Evolutionary conservation across 2,888 invertebrate species (phyloP), one percentile per base, ranked within the genome.

Genomic region (Drosophila melanosoma): DNA sequence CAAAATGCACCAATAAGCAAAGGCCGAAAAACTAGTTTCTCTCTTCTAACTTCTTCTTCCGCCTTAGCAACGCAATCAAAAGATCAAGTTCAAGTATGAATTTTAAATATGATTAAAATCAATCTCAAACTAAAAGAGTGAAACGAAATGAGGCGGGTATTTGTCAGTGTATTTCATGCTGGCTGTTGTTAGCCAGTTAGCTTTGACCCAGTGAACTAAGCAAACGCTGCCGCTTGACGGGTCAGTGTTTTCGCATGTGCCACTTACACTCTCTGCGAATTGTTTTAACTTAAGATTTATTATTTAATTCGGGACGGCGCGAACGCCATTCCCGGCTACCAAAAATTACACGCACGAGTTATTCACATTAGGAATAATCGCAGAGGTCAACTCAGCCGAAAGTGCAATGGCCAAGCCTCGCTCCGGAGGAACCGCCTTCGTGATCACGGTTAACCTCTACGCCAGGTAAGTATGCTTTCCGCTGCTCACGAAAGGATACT

Each of bases 351-450:
- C 82, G 87, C 84, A 83, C 87, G 81, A 87, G 86, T 85, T 85
- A 87, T 84, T 84, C 86, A 82, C 84, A 85, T 85, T 86, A 88
- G 88, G 88, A 88, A 88, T 86, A 87, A 87, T 87, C 86, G 86
- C 88, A 82, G 70, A 88, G 87, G 89, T 87, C 88, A 87, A 82
- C 87, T 77, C 87, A 83, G 69, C 84, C 84, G 80, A 36, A 74
- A 40, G 89, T 86, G 87, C 89, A 86, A 86, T 88, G 88, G 74
- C 79, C 73, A 66, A 86, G 84, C 75, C 88, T 86, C 89, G 56
- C 84, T 81, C 85, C 87, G 85, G 79, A 78, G 83, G 86, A 86
- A 87, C 89, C 85, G 82, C 82, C 85, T 87, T 84, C 72, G 74
- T 89, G 87, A 87, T 89, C 82, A 87, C 80, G 88, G 88, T 83